These are phyloP conservation scores for Tipula lateralis DNA, from an alignment of 2,888 invertebrate species.

Conservation along the genomic window DNA sequence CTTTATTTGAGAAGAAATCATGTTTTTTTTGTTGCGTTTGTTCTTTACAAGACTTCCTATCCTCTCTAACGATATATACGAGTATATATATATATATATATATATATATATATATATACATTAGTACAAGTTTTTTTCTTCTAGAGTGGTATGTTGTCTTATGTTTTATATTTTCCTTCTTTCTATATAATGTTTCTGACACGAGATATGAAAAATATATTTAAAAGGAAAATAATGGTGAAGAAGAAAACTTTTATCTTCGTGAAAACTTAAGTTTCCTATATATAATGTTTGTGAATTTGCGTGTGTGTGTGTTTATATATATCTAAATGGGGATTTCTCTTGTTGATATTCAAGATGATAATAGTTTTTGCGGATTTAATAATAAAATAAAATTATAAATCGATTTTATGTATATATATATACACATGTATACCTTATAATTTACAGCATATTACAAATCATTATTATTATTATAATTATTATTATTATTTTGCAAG, in stretches of 20 bases:
- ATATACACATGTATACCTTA: no score
- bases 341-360: neutral
- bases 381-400: neutral
- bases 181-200: neutral
- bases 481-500: neutral
- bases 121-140: neutral
- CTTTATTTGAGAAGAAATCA: conserved; percentile 27
- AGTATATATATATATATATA: neutral
- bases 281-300: neutral
- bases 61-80: neutral
- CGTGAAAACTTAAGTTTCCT: conserved; percentile 19
- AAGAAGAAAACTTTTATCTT: conserved; percentile 19
- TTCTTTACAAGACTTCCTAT: neutral
- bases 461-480: no score
- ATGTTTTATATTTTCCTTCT: neutral
- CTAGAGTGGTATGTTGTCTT: conserved; percentile 5
- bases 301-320: neutral
- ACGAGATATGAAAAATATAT: conserved; percentile 19
- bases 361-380: neutral
- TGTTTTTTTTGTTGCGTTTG: neutral
- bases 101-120: neutral
- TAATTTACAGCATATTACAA: neutral
- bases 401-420: neutral
- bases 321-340: neutral
- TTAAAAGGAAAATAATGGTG: neutral